Base-by-base conservation (phyloP, 2,888 invertebrate species). In the Vesta saturnalis region DNA sequence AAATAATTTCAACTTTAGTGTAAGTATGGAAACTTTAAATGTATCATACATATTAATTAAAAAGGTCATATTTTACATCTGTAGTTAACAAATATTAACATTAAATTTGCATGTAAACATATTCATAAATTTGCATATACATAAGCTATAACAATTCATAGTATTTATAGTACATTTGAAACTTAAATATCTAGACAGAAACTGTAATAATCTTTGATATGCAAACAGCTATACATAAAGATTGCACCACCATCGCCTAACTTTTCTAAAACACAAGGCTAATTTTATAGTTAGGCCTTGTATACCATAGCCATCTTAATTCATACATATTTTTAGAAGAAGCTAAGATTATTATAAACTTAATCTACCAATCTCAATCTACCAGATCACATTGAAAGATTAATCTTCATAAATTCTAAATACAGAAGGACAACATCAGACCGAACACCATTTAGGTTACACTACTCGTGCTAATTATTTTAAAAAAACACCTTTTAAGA, bases 161-260 rank as follows among this genome's bases (percentile, higher is more conserved):
- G 18, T 39, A 39, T 56, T 64, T 58, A 64, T 64, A 64, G 49
- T 57, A 64, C 64, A 64, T 58, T 22, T 43, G 21, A 47, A 16
- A 16, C 8, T 54, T 58, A 6, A 18, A 64, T 19, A 16, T 35
- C 46, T 64, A 54, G 10, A 64, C 39, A 49, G 47, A 55, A 55
- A 43, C 15, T 43, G 15, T 56, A 35, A 62, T 55, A 65, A 18
- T 60, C 49, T 64, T 60, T 65, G 65, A 65, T 65, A 65, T 65
- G 65, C 60, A 60, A 65, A 65, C 23, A 23, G 19, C 60, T 65
- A 65, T 60, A 64, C 54, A 60, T 65, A 55, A 49, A 65, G 21
- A 65, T 60, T 46, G 22, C 64, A 54, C 59, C 59, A 59, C 43
- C 58, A 21, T 64, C 57, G n/a, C 23, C 61, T 62, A 62, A 56